Percentiles rank a stretch among this genome's conserved stretches.
Evolutionary conservation across 2,888 invertebrate genomes (phyloP).

Genomic region (Ormia ochracea): DNA sequence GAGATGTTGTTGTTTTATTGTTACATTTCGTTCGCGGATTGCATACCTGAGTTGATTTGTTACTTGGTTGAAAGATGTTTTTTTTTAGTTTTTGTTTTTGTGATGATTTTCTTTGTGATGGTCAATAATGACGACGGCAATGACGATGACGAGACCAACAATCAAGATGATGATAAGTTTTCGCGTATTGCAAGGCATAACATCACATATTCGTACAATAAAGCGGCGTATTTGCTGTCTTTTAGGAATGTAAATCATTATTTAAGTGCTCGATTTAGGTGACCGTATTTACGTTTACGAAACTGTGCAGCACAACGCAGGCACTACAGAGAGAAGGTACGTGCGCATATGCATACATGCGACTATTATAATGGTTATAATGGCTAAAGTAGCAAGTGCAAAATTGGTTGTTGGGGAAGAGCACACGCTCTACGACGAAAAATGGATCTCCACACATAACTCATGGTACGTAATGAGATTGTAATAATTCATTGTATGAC

Average conservation of each 20-base stretch:
- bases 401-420: conserved; percentile 24
- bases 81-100: background rate
- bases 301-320: background rate
- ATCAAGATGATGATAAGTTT: conserved; percentile 59
- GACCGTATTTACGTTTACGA: conserved; percentile 66
- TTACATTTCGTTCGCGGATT: conserved; percentile 16
- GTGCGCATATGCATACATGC: conserved; percentile 48
- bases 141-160: conserved; percentile 19
- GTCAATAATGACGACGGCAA: background rate
- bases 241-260: conserved; percentile 76
- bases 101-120: conserved; percentile 40
- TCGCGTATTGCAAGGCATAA: conserved; percentile 68
- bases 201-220: conserved; percentile 75
- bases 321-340: conserved; percentile 22
- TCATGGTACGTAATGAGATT: conserved; percentile 76
- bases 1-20: conserved; percentile 37
- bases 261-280: conserved; percentile 76
- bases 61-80: conserved; percentile 32
- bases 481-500: conserved; percentile 73
- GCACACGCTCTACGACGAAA: conserved; percentile 67
- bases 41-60: conserved; percentile 29
- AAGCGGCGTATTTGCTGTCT: conserved; percentile 75
- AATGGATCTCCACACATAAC: conserved; percentile 75
- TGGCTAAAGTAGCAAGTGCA: conserved; percentile 20
- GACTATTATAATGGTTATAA: conserved; percentile 13